Conservation (phyloP, 2,113 vertebrate genomes). For the Phalacrocorax pelagicus region DNA sequence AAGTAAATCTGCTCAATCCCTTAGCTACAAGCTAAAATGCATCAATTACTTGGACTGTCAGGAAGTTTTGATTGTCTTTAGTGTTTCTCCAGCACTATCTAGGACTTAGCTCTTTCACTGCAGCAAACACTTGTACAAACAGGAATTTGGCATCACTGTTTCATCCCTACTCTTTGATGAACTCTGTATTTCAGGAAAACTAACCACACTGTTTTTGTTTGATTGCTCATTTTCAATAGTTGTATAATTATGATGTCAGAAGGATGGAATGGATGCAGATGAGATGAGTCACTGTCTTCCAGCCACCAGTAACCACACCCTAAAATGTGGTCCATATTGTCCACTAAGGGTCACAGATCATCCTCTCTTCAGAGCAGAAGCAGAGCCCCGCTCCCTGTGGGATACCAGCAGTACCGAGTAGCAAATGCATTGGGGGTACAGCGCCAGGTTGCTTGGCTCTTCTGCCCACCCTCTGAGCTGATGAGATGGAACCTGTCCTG, state of each 20-base stretch:
- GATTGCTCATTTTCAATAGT: background rate
- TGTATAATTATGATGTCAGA: background rate
- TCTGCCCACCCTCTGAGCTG: background rate
- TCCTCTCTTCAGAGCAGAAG: background rate
- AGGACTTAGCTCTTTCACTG: conserved; percentile 3
- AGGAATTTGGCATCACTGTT: conserved; percentile 10
- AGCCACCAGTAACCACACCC: background rate
- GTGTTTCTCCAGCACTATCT: conserved; percentile 23
- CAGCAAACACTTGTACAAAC: conserved; percentile 17
- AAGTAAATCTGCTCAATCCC: conserved; percentile 68
- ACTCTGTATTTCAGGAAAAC: conserved; percentile 33
- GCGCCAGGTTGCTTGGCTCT: background rate
- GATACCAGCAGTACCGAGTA: background rate
- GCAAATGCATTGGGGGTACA: background rate
- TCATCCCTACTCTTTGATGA: background rate
- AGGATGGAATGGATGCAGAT: background rate
- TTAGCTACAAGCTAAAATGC: conserved; percentile 64
- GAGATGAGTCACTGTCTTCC: background rate
- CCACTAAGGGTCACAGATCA: background rate
- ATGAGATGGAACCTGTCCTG: background rate
- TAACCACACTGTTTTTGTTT: conserved; percentile 2
- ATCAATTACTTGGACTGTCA: conserved; percentile 54
- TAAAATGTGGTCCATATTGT: background rate
- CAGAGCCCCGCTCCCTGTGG: background rate
- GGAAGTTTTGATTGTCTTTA: conserved; percentile 51